Evolutionary conservation across 2,797 vertebrate genomes (phyloP).

Genomic region (Perodicticus potto): DNA sequence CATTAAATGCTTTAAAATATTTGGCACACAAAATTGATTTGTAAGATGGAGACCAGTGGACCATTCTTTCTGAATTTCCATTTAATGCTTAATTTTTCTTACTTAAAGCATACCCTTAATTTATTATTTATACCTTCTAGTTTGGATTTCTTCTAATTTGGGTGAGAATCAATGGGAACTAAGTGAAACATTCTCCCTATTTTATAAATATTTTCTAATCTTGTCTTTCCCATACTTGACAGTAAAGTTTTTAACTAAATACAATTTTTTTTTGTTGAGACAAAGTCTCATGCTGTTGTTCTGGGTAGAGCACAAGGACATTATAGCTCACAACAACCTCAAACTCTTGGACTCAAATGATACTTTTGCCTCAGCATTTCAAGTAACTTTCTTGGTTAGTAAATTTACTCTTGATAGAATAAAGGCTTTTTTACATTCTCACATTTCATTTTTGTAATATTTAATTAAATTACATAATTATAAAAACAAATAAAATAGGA

Average conservation of each 20-base stretch:
- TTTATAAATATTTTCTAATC: slow-evolving; percentile 38
- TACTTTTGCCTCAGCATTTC: no score
- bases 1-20: slow-evolving; percentile 14
- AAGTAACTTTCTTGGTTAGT: background rate
- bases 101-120: background rate
- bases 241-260: background rate
- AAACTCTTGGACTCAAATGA: no score
- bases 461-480: slow-evolving; percentile 16
- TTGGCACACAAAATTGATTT: background rate
- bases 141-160: slow-evolving; percentile 15
- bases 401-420: background rate
- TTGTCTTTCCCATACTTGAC: background rate
- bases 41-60: background rate
- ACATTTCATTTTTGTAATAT: slow-evolving; percentile 22
- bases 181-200: background rate
- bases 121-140: background rate
- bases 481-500: background rate
- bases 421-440: background rate
- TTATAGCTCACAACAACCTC: no score
- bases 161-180: background rate
- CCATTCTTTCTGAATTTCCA: slow-evolving; percentile 11
- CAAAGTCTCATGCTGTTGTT: no score
- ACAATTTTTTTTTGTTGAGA: background rate
- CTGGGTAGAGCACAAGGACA: no score
- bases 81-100: background rate